Conservation (phyloP, 1,140 invertebrate species). For the Solenopsis invicta region DNA sequence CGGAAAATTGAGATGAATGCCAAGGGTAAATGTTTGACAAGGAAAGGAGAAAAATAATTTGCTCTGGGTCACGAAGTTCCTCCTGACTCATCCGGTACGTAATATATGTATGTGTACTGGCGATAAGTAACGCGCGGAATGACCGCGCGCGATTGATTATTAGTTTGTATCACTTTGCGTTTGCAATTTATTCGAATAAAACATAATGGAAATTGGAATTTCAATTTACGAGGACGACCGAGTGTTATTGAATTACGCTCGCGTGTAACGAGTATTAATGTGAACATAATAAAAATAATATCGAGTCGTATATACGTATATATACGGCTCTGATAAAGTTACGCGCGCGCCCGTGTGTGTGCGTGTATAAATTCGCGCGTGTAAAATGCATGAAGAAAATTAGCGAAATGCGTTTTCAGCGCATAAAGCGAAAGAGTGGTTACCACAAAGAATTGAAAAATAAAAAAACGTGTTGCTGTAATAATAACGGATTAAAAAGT, state of each 20-base stretch:
- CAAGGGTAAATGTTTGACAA: constrained; percentile 66
- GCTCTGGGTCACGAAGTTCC: constrained; percentile 2
- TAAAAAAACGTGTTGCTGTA: background rate
- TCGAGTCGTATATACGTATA: background rate
- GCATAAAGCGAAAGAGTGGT: background rate
- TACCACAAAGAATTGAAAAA: background rate
- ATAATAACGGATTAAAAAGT: constrained; percentile 13
- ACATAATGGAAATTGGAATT: constrained; percentile 9
- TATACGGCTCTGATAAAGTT: background rate
- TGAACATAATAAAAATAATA: constrained; percentile 35
- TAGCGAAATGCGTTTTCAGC: constrained; percentile 16
- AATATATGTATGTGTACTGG: background rate
- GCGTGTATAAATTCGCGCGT: background rate
- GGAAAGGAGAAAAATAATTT: constrained; percentile 24
- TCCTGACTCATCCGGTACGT: background rate
- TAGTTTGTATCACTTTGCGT: background rate
- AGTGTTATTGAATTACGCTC: background rate
- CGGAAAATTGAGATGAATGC: constrained; percentile 58
- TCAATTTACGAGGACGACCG: background rate
- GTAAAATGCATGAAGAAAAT: constrained; percentile 13
- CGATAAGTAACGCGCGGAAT: background rate
- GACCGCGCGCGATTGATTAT: constrained; percentile 12
- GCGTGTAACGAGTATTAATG: background rate
- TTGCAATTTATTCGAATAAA: constrained; percentile 36
- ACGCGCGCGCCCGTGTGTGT: background rate